Conservation (phyloP, 2,113 vertebrate genomes). For the Oryzias melastigma region DNA sequence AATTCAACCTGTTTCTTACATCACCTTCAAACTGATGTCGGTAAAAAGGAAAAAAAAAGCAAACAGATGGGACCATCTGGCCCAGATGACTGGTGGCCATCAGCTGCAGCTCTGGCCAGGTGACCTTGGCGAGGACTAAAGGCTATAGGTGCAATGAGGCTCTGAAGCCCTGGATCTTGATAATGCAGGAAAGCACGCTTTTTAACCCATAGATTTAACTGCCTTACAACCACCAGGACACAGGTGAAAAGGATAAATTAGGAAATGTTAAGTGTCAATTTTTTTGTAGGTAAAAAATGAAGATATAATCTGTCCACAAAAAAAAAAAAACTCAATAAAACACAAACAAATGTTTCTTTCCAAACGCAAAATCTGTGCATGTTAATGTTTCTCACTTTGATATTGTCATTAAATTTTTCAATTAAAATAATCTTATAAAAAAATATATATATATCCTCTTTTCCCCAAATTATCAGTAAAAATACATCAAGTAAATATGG, state of each 20-base stretch:
- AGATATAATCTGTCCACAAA: no score
- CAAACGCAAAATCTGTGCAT: no score
- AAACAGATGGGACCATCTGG: slow-evolving; percentile 72
- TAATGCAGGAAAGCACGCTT: slow-evolving; percentile 23
- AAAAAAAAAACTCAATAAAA: no score
- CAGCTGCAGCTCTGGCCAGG: slow-evolving; percentile 63
- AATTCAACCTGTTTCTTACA: slow-evolving; percentile 33
- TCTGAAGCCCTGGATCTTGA: slow-evolving; percentile 40
- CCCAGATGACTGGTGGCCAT: slow-evolving; percentile 64
- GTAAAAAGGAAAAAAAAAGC: slow-evolving; percentile 46
- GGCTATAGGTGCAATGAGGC: slow-evolving; percentile 61
- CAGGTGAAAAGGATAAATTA: slow-evolving; percentile 12
- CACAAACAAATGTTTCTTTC: no score
- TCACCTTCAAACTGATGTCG: slow-evolving; percentile 65
- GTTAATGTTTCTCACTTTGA: no score
- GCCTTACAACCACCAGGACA: slow-evolving; percentile 6
- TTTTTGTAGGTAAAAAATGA: no score
- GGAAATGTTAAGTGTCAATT: neutral
- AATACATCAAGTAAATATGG: no score
- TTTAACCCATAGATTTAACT: slow-evolving; percentile 36
- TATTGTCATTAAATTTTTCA: no score
- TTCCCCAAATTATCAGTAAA: no score
- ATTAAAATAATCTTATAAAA: no score
- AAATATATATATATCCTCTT: no score
- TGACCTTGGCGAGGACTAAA: slow-evolving; percentile 67